Conservation (phyloP, 2,797 vertebrate species). For the Danionella dracula region DNA sequence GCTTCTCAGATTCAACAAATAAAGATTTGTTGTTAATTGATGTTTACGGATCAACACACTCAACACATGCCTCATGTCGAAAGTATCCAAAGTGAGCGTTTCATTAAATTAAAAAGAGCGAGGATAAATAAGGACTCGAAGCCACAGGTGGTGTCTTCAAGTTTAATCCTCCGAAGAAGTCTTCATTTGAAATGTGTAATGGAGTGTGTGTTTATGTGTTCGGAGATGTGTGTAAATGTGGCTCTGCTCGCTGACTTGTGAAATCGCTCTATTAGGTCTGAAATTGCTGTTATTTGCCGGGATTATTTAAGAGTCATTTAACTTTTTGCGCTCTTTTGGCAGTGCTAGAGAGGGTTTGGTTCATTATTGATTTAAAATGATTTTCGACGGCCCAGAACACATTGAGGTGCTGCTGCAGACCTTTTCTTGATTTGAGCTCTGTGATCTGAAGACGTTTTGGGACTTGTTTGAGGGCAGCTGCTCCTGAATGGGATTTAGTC, state of each 20-base stretch:
- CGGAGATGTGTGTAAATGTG: constrained; percentile 4
- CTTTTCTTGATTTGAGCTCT: constrained; percentile 15
- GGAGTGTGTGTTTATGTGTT: constrained; percentile 34
- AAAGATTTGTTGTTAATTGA: not conserved
- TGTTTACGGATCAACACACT: not conserved
- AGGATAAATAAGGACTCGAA: not conserved
- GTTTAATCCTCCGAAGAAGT: constrained; percentile 28
- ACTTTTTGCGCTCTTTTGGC: constrained; percentile 45
- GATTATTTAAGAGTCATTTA: constrained; percentile 69
- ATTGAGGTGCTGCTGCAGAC: constrained; percentile 20
- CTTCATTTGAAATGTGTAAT: constrained; percentile 49
- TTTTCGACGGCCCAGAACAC: constrained; percentile 52
- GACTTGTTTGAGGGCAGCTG: not conserved
- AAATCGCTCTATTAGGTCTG: constrained; percentile 72
- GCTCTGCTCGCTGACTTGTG: constrained; percentile 57
- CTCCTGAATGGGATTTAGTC: not conserved
- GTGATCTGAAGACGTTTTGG: constrained; percentile 5
- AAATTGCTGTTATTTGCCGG: constrained; percentile 74
- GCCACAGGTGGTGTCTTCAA: constrained; percentile 1
- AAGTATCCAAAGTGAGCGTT: not conserved
- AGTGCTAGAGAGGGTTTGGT: constrained; percentile 34
- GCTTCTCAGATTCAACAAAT: not conserved
- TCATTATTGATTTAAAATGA: constrained; percentile 49
- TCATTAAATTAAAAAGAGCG: not conserved
- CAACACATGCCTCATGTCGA: not conserved